Base-by-base conservation (phyloP, 2,797 vertebrate genomes). In the Girardinus metallicus region DNA sequence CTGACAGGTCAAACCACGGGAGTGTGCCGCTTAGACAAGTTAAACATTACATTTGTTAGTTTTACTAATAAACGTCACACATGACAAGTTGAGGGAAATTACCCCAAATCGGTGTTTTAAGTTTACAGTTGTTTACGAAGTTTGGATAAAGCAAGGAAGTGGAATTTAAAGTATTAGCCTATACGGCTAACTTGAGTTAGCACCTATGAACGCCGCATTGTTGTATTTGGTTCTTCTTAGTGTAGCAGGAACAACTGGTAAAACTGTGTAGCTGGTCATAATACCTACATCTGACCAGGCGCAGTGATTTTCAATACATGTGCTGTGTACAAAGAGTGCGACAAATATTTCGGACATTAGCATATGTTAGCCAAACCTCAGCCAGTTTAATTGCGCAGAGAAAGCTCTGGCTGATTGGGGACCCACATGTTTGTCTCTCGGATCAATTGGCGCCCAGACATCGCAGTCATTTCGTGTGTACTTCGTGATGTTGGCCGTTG, bases 361-460 rank as follows among this genome's bases (percentile, higher is more conserved):
- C 79, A 80, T 74, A 53, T 62, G 75, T 85, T 88, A 86, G 92
- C 90, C 47, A 80, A 89, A 89, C 88, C 88, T 85, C 76, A 85
- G 86, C 76, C 83, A 79, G 87, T 81, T 83, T 82, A 74, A 92
- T 88, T 92, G 92, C 93, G 91, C 91, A 94, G 90, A 90, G 91
- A 92, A 80, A 9, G 26, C 85, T 39, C 83, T 72, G 84, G 73
- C 79, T 88, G 74, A 71, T 79, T 79, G 80, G 75, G 47, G 83
- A 83, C 89, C 90, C 94, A 94, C 94, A 94, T 94, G 94, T 93
- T 85, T 86, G 71, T 51, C 44, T 71, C 46, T 75, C 72, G 72
- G 55, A 49, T 81, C 34, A 77, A 47, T 80, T 82, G 36, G 77
- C 68, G 77, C 47, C 41, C 55, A 62, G 41, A 88, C 31, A 74